phyloP scores from a whole-genome alignment of 2,113 vertebrate genomes.

The Phodopus roborovskii region DNA sequence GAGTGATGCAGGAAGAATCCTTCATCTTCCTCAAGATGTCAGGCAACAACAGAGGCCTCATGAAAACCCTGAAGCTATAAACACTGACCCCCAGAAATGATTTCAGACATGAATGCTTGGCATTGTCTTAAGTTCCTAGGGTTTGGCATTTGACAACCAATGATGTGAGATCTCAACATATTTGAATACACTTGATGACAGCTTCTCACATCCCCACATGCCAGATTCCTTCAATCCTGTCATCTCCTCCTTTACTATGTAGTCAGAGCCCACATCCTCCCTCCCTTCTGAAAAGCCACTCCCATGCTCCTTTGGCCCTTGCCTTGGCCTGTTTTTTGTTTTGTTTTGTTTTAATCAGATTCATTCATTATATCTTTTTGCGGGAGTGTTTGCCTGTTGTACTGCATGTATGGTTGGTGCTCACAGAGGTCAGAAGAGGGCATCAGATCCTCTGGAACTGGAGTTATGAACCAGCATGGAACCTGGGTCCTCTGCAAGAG shows the following conservation, averaged over 20 bases:
- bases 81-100: neutral
- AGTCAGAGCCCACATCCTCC: neutral
- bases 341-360: neutral
- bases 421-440: neutral
- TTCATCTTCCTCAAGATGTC: neutral
- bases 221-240: neutral
- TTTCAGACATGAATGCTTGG: neutral
- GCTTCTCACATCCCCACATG: neutral
- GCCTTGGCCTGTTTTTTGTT: neutral
- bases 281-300: neutral
- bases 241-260: neutral
- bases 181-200: neutral
- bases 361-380: neutral
- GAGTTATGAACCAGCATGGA: neutral
- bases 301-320: neutral
- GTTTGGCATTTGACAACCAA: neutral
- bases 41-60: neutral
- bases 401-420: neutral
- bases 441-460: no score
- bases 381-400: neutral
- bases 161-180: neutral
- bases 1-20: neutral
- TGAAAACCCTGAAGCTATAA: neutral
- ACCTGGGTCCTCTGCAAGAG: neutral
- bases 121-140: neutral